These are phyloP conservation scores for Gorsachius goisagi DNA, from an alignment of 2,113 vertebrate genomes.

Conservation along the genomic window DNA sequence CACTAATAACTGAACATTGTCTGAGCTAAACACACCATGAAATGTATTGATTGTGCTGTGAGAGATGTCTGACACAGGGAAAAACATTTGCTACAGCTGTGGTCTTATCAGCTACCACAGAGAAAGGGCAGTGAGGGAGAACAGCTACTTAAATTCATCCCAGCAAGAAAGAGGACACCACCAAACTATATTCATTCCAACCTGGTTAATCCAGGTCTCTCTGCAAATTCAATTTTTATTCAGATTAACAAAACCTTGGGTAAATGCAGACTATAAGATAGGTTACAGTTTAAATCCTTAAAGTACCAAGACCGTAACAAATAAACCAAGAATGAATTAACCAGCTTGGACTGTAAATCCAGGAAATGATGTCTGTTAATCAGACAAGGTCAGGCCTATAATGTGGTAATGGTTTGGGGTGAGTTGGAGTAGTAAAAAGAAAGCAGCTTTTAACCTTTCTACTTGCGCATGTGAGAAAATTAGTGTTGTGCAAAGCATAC, in stretches of 20 bases:
- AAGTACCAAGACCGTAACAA: background rate
- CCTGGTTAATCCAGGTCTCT: background rate
- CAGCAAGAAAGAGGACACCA: background rate
- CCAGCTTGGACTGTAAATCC: background rate
- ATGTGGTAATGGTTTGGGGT: background rate
- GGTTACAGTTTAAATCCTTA: background rate
- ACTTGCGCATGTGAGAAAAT: background rate
- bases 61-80: background rate
- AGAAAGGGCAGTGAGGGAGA: background rate
- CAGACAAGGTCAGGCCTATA: background rate
- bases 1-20: slow-evolving; percentile 21
- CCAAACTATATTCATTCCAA: background rate
- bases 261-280: background rate
- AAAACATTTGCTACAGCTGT: background rate
- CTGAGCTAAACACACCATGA: slow-evolving; percentile 25
- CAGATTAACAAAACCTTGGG: background rate
- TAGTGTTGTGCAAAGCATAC: background rate
- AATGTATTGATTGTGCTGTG: slow-evolving; percentile 1
- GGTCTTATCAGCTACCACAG: background rate
- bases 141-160: background rate
- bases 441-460: background rate
- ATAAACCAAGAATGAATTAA: background rate
- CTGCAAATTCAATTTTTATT: background rate
- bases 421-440: background rate
- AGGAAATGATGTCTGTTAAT: background rate